These are phyloP conservation scores for Melipona bicolor DNA, from an alignment of 2,888 invertebrate genomes.

Conservation along the genomic window DNA sequence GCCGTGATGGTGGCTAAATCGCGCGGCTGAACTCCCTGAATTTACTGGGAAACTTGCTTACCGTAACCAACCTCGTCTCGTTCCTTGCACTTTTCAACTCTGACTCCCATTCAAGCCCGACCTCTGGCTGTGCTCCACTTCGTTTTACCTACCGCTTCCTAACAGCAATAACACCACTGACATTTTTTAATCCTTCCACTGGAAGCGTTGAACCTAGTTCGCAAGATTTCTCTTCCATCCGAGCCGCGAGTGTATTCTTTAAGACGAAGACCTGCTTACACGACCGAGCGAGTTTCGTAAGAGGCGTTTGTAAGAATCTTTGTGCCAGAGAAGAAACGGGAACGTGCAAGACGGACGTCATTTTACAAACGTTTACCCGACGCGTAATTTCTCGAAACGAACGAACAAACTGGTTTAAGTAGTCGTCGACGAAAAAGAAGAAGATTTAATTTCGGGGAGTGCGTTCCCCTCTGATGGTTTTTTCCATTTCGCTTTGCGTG, in stretches of 20 bases:
- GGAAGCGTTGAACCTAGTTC: neutral
- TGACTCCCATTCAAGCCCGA: constrained; percentile 41
- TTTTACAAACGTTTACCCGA: neutral
- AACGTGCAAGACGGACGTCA: fast-evolving
- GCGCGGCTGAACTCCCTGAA: constrained; percentile 72
- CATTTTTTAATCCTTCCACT: constrained; percentile 22
- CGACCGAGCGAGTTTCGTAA: neutral
- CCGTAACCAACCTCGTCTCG: constrained; percentile 64
- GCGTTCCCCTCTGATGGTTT: neutral
- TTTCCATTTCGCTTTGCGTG: neutral
- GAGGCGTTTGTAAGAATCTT: neutral
- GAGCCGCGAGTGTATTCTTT: neutral
- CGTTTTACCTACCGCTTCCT: constrained; percentile 25
- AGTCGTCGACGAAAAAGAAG: neutral
- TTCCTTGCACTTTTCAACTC: constrained; percentile 55
- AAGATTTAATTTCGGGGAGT: neutral
- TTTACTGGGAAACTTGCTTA: constrained; percentile 76
- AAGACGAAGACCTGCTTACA: neutral
- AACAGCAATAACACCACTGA: constrained; percentile 12
- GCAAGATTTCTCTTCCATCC: neutral
- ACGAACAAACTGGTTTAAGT: neutral
- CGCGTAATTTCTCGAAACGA: neutral
- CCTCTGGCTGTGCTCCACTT: constrained; percentile 11
- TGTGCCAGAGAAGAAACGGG: neutral
- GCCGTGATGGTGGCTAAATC: constrained; percentile 60